Conservation (phyloP, 2,113 vertebrate genomes). For the Sinocyclocheilus anshuiensis region DNA sequence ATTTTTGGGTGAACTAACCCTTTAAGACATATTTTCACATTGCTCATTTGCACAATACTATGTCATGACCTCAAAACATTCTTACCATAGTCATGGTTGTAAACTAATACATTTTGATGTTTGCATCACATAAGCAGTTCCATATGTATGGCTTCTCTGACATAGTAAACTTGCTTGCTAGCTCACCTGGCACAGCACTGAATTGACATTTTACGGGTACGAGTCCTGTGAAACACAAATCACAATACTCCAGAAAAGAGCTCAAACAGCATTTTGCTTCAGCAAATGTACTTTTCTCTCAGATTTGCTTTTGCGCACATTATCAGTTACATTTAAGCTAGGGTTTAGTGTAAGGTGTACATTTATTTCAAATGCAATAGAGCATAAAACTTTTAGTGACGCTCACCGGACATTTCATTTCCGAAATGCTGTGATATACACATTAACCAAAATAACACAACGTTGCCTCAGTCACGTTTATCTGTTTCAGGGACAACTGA, state of each 20-base stretch:
- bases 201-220: not conserved
- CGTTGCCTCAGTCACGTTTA: not conserved
- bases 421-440: not conserved
- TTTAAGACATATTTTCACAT: not conserved
- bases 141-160: not conserved
- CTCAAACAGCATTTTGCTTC: not conserved
- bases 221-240: not conserved
- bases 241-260: not conserved
- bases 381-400: not conserved
- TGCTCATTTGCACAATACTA: not conserved
- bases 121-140: not conserved
- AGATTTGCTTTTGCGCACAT: not conserved
- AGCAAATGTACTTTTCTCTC: not conserved
- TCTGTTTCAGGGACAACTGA: not conserved
- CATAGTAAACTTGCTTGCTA: not conserved
- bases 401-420: not conserved
- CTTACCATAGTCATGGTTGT: not conserved
- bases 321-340: not conserved
- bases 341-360: not conserved
- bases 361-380: not conserved
- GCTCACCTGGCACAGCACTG: not conserved
- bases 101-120: not conserved
- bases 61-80: not conserved
- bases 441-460: not conserved
- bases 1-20: no score